Evolutionary conservation across 1,140 invertebrate genomes (phyloP).

Genomic region (Triops longicaudatus): DNA sequence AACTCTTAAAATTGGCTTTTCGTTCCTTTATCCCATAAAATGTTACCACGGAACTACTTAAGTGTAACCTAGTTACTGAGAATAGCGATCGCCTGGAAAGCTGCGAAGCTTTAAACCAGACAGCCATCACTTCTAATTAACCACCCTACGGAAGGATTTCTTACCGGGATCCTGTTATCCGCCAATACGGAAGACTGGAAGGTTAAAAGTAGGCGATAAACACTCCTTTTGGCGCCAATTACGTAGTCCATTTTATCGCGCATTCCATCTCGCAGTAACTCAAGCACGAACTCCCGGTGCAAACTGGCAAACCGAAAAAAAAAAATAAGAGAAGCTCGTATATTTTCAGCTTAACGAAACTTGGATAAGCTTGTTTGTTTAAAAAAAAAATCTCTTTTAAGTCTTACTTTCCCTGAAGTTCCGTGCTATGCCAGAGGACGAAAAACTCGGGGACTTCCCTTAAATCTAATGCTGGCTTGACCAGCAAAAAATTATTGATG

Average conservation of each 20-base stretch:
- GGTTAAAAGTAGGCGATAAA: conserved; percentile 50
- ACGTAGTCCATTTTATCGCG: conserved; percentile 48
- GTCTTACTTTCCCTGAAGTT: conserved; percentile 46
- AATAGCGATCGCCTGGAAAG: neutral
- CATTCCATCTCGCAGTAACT: conserved; percentile 56
- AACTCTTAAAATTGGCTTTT: too few species aligned
- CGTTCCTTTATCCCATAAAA: too few species aligned
- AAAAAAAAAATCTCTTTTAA: too few species aligned
- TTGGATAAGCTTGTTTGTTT: too few species aligned
- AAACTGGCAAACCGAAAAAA: conserved; percentile 33
- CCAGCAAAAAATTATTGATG: conserved; percentile 58
- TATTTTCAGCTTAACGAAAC: too few species aligned
- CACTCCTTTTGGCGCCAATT: conserved; percentile 47
- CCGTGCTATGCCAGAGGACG: conserved; percentile 58
- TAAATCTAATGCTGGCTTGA: conserved; percentile 57
- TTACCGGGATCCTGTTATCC: conserved; percentile 45
- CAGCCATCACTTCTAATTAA: neutral
- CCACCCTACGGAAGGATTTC: conserved; percentile 21
- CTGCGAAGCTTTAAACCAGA: neutral
- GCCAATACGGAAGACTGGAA: conserved; percentile 44
- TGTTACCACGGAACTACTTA: too few species aligned
- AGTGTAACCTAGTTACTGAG: too few species aligned
- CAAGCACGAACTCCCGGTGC: conserved; percentile 58
- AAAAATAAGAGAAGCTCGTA: neutral
- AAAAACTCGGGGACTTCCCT: conserved; percentile 66